Evolutionary conservation across 2,888 invertebrate species (phyloP).

Genomic region (Cactoblastis cactorum): DNA sequence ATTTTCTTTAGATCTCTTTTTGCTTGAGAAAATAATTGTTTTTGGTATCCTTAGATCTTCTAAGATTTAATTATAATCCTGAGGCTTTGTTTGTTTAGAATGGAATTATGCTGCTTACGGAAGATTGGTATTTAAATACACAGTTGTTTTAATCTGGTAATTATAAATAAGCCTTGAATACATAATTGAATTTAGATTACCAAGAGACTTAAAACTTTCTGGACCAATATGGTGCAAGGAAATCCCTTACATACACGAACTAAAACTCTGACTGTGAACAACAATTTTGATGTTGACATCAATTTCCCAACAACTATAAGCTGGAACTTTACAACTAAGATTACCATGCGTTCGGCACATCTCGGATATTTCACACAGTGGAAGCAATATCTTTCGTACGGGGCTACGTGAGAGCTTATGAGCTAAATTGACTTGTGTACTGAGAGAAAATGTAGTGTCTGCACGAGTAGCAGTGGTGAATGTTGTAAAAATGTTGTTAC

Average conservation of each 20-base stretch:
- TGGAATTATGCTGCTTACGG: no score
- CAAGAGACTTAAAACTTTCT: not conserved
- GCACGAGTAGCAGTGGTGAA: no score
- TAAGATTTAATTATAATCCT: not conserved
- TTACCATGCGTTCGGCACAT: not conserved
- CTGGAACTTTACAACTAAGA: not conserved
- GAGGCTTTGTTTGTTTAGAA: no score
- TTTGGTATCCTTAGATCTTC: not conserved
- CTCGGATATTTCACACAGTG: not conserved
- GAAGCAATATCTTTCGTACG: not conserved
- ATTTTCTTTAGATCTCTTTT: not conserved
- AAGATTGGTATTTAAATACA: no score
- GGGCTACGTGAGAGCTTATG: no score
- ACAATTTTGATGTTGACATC: conserved; percentile 9
- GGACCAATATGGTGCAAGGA: not conserved
- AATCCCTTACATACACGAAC: not conserved
- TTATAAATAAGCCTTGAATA: no score
- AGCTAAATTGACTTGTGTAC: no score
- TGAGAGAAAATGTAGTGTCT: no score
- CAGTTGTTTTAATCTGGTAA: no score
- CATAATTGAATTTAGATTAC: not conserved
- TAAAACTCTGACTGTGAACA: not conserved
- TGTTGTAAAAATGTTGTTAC: no score
- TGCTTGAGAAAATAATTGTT: not conserved
- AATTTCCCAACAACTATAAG: conserved; percentile 2